Evolutionary conservation across 2,888 invertebrate genomes (phyloP), one percentile per base, ranked within the genome.

Genomic region (Hemistola chrysoprasaria): DNA sequence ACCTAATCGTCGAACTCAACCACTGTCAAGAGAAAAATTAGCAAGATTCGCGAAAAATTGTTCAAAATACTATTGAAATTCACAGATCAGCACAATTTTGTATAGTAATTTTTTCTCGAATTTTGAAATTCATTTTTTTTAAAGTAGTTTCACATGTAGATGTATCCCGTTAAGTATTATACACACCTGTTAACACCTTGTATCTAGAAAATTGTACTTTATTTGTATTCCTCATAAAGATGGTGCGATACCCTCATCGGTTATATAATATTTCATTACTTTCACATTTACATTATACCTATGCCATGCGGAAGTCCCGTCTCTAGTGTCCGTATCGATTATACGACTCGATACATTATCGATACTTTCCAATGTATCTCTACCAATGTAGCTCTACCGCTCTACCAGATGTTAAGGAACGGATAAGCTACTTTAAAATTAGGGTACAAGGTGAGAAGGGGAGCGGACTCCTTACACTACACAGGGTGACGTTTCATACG

Each of bases 341-440:
- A 41, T 49, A 41, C 39, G 43, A 53, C 52, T 53, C 7, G 53
- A 50, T 53, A 50, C 50, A 55, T 53, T 55, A 55, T 59, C 41
- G 41, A 50, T 43, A 45, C 49, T 46, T 50, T 42, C 42, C 3
- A 47, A 42, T 46, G 24, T 16, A 33, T 25, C n/a, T 35, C 25
- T 37, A 50, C 47, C 22, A 48, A 2, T 59, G 53, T 55, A 20
- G 27, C 48, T 53, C n/a, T n/a, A n/a, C n/a, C n/a, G n/a, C n/a
- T 54, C 54, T 57, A 72, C 70, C 86, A 86, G 87, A 86, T 87
- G 87, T 80, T 75, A 68, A 41, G 47, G 57, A 59, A 75, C 74
- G 82, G 68, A 85, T 87, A 87, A 67, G 71, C 56, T 53, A 66
- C 71, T 57, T 55, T 58, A 34, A 32, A 54, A 42, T 63, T 59